Base-by-base conservation (phyloP, 2,888 invertebrate species). In the Hydrotaea diabolus region DNA sequence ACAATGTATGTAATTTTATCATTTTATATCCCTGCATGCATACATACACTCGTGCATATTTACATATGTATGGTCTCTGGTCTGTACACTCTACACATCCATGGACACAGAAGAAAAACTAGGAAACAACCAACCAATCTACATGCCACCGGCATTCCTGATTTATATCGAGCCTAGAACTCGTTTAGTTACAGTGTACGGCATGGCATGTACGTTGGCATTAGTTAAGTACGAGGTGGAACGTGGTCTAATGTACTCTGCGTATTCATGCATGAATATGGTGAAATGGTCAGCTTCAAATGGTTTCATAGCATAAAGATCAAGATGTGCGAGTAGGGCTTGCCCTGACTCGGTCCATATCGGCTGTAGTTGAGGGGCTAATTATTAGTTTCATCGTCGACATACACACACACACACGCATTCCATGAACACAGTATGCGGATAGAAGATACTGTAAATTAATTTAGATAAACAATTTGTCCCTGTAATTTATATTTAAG, bases 391-490 rank as follows among this genome's bases (percentile, higher is more conserved):
- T 26, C 59, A 23, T 59, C 26, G 21, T 31, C 9, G 26, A 57
- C 9, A 57, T 43, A 43, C 43, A 66, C 19, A 57, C 23, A 57
- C 53, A 11, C 7, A 53, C 57, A 23, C 57, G 8, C 19, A 21
- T 21, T 4, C 7, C 8, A 57, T 57, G 43, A 1, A 59, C 23
- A 59, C 23, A n/a, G 15, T 59, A 26, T 59, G 21, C 26, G 15
- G 59, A 23, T 59, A 59, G 59, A 57, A 64, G 64, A 66, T 66
- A 66, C 66, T 76, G 53, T 72, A 80, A 76, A 76, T 72, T 76
- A 80, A 76, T 76, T 80, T 76, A 76, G 71, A 64, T 80, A 77
- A 73, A 72, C 82, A 77, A 82, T 73, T 77, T 69, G 55, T 43
- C 64, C 55, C 39, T 79, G 66, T 74, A 77, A 81, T 81, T 72